Conservation (phyloP, 2,888 invertebrate species). For the Mechanitis mazaeus region DNA sequence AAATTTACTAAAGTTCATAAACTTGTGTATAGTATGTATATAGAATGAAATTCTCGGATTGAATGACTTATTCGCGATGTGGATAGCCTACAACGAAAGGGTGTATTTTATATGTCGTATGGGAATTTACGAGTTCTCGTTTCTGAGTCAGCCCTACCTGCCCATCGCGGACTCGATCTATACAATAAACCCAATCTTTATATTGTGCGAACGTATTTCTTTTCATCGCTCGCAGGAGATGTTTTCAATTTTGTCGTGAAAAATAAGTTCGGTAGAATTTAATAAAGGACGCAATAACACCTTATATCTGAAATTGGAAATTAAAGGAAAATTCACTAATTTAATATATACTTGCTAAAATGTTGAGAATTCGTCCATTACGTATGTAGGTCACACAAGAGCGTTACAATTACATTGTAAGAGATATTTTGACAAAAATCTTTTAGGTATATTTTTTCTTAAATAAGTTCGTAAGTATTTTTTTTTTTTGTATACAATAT, state of each 20-base stretch:
- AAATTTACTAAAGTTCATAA: background rate
- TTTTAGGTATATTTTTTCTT: background rate
- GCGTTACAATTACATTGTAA: background rate
- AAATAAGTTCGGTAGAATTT: constrained; percentile 56
- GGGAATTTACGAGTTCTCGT: constrained; percentile 59
- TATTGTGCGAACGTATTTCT: constrained; percentile 60
- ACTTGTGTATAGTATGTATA: constrained; percentile 7
- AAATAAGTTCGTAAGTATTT: background rate
- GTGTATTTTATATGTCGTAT: constrained; percentile 69
- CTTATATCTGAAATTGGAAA: constrained; percentile 54
- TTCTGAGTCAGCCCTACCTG: constrained; percentile 42
- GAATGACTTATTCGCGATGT: constrained; percentile 60
- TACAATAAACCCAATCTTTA: constrained; percentile 64
- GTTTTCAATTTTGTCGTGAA: constrained; percentile 66
- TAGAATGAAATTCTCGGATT: constrained; percentile 46
- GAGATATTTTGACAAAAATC: background rate
- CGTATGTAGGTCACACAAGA: constrained; percentile 3
- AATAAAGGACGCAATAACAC: constrained; percentile 58
- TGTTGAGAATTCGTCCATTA: background rate
- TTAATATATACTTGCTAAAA: constrained; percentile 12
- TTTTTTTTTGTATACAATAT: background rate
- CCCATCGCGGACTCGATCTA: constrained; percentile 47
- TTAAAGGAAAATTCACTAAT: constrained; percentile 45
- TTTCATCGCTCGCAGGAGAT: constrained; percentile 43
- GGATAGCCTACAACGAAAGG: constrained; percentile 44